Evolutionary conservation across 2,888 invertebrate genomes (phyloP).

Genomic region (Cephus nigrinus): DNA sequence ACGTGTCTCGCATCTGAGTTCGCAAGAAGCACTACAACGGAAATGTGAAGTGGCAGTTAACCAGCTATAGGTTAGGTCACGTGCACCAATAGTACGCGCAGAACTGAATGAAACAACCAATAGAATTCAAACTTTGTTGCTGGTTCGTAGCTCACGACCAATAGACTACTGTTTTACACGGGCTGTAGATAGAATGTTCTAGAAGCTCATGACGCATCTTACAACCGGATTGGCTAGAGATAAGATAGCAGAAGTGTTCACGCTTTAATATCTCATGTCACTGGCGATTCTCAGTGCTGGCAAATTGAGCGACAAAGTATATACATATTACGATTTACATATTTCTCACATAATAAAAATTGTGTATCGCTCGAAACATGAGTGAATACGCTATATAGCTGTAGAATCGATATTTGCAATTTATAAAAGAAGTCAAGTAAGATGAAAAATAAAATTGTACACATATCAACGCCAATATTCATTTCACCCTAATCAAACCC

Average conservation of each 20-base stretch:
- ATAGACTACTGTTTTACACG: background rate
- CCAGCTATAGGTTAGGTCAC: background rate
- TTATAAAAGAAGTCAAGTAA: background rate
- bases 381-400: background rate
- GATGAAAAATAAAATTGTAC: background rate
- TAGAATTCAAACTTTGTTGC: background rate
- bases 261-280: background rate
- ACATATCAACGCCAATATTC: background rate
- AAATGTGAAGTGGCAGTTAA: background rate
- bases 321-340: background rate
- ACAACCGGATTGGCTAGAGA: background rate
- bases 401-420: background rate
- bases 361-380: background rate
- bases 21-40: background rate
- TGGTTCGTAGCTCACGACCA: background rate
- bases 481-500: background rate
- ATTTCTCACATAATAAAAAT: background rate
- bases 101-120: background rate
- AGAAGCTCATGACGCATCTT: background rate
- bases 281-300: background rate
- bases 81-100: background rate
- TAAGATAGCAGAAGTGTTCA: background rate
- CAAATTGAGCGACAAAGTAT: background rate
- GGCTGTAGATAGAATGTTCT: background rate
- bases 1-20: background rate